Conservation (phyloP, 2,113 vertebrate genomes). For the Sturnus vulgaris region DNA sequence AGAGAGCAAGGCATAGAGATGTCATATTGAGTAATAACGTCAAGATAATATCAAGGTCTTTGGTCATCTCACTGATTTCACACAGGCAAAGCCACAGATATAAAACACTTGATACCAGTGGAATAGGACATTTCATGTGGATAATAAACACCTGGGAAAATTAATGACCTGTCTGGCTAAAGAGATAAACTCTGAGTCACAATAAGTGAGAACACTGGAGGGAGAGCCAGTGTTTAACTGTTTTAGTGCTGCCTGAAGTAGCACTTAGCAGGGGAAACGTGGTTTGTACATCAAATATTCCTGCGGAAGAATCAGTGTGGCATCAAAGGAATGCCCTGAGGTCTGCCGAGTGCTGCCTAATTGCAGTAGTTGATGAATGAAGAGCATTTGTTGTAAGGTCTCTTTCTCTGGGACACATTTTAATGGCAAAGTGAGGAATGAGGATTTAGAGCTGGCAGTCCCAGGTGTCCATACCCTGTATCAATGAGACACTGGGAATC, state of each 20-base stretch:
- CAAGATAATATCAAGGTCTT: constrained; percentile 61
- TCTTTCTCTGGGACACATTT: background rate
- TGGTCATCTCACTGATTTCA: constrained; percentile 55
- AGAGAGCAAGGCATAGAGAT: constrained; percentile 47
- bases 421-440: background rate
- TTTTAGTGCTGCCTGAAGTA: background rate
- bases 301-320: background rate
- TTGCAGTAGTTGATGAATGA: background rate
- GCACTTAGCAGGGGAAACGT: background rate
- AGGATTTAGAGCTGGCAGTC: background rate
- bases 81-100: constrained; percentile 18
- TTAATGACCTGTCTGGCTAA: constrained; percentile 40
- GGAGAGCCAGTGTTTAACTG: background rate
- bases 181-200: constrained; percentile 17
- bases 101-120: constrained; percentile 44
- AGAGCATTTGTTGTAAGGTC: background rate
- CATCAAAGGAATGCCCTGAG: background rate
- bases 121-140: constrained; percentile 34
- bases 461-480: background rate
- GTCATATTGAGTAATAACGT: constrained; percentile 54
- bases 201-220: background rate
- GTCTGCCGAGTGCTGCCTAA: background rate
- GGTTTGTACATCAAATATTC: background rate
- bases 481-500: background rate
- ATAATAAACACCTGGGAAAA: constrained; percentile 51